Evolutionary conservation across 2,888 invertebrate genomes (phyloP), one percentile per base, ranked within the genome.

Genomic region (Melitaea athalia): DNA sequence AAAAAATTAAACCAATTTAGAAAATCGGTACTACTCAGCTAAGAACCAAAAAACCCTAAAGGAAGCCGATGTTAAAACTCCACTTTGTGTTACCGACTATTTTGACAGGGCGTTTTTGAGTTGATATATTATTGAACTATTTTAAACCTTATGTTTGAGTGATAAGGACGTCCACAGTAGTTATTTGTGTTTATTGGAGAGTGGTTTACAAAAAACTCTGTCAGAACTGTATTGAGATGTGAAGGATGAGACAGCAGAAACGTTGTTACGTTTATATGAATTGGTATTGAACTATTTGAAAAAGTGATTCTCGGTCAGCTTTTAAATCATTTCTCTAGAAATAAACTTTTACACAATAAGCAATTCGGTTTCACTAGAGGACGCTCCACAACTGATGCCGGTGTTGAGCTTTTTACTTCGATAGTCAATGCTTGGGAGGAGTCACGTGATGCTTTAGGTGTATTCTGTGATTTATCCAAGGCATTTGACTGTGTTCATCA

Each of bases 81-180:
- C 74, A 63, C 76, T 85, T 86, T 84, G 86, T 79, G 81, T 76
- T 65, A 75, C 85, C 86, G 85, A 78, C 83, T 87, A 84, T 88
- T 89, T 87, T 88, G 89, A 88, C 89, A 87, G 83, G 78, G 82
- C 74, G 83, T 84, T 84, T 85, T 69, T 65, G 63, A 64, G 68
- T 47, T 59, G 49, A 61, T 61, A 50, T 49, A 65, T 42, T 65
- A 42, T 11, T 57, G 15, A 42, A 14, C 15, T 38, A 57, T 57
- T 42, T 57, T 42, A 3, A n/a, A 42, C 57, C 15, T 11, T 57
- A 57, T 3, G 15, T 15, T 17, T 8, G 10, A 15, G 6, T 12
- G 11, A 57, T 42, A 57, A 42, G 57, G 15, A n/a, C 42, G 15
- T 15, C 8, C 7, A 31, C 50, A 17, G 17, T 50, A 17, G 24